Evolutionary conservation across 2,888 invertebrate species (phyloP), one percentile per base, ranked within the genome.

Genomic region (Rhorus exstirpatorius): DNA sequence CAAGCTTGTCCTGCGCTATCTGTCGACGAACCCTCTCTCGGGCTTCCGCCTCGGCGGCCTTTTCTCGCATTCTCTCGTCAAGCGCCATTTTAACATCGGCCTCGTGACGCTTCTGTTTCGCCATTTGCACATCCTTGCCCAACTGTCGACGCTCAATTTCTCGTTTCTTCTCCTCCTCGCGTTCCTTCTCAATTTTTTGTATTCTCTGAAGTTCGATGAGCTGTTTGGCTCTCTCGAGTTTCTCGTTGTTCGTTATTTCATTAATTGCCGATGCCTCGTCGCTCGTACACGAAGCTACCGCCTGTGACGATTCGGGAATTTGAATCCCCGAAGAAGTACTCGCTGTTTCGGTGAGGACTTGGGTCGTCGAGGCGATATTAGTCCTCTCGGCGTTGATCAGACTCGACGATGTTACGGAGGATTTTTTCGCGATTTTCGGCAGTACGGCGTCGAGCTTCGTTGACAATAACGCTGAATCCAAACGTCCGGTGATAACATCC

Each of bases 1-100:
- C 97, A 0, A 95, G 95, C 89, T 97, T 95, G 93, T 98, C 98
- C 90, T 96, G 96, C 0, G 96, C 97, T 81, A 98, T 98, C 92
- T 98, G 97, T 72, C 96, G 96, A 79, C 96, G 93, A 17, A 98
- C 96, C 68, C 96, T 95, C 85, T 98, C 96, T 8, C 96, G 94
- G 0, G 97, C 97, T 8, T 95, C 94, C 84, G 95, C 94, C 87
- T 97, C 96, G 85, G 96, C 97, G 85, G 95, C 94, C 89, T 96
- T 97, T 87, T 97, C 97, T 76, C 95, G 96, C 87, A 95, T 95
- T 55, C 97, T 94, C 81, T 97, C 96, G 83, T 96, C 96, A 91
- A 95, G 94, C 86, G 96, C 91, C 89, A 96, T 95, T 89, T 96
- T 95, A 74, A 96, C 88, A 89, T 97, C 97, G 85, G 96, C 94